Conservation (phyloP, 2,113 vertebrate genomes). For the Zosterops lateralis region DNA sequence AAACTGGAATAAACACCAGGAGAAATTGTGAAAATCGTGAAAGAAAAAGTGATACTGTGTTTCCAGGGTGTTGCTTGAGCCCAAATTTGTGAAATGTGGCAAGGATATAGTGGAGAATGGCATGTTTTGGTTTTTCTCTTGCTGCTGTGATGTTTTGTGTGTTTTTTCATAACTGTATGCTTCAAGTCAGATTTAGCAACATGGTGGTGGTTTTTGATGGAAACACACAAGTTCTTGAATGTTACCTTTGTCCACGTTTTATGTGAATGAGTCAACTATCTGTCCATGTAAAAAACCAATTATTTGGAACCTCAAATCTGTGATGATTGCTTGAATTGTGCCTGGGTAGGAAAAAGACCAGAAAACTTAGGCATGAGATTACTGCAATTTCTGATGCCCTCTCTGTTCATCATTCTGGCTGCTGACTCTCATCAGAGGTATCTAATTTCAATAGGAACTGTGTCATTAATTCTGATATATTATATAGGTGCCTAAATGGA, state of each 20-base stretch:
- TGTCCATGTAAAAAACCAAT: neutral
- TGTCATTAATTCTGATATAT: rapidly evolving
- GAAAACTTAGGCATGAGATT: rapidly evolving
- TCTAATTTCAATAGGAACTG: neutral
- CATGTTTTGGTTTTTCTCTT: neutral
- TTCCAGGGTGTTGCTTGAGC: neutral
- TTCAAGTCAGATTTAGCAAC: neutral
- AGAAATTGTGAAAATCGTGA: neutral
- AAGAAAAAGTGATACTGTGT: neutral
- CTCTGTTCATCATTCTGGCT: neutral
- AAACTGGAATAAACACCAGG: neutral
- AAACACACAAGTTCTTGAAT: neutral
- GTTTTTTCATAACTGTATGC: neutral
- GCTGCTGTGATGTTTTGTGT: neutral
- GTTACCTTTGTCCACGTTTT: neutral
- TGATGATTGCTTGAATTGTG: neutral
- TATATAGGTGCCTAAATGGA: neutral
- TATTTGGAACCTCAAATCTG: neutral
- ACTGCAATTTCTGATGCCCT: neutral
- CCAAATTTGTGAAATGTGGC: neutral
- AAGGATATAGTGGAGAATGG: neutral
- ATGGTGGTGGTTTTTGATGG: neutral
- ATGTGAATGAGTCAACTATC: neutral
- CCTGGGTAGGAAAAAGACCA: rapidly evolving
- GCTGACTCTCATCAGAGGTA: neutral